Conservation (phyloP, 2,797 vertebrate genomes). For the Rhynchotus rufescens region DNA sequence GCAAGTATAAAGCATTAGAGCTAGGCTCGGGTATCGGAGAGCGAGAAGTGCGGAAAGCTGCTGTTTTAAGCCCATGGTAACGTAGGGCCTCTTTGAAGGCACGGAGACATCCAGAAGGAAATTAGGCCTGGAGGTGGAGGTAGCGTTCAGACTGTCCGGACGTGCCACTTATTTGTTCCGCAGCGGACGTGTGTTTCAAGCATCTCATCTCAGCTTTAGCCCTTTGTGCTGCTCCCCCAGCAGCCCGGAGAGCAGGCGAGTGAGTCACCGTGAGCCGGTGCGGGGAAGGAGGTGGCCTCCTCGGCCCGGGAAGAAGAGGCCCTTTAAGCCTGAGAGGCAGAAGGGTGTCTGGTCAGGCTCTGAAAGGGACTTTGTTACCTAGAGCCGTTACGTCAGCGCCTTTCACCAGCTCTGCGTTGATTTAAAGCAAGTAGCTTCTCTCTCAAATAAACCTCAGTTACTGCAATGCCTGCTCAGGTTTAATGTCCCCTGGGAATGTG, state of each 20-base stretch:
- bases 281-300: rapidly evolving
- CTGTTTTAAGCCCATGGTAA: constrained; percentile 7
- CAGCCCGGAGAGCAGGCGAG: not conserved
- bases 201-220: not conserved
- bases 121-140: not conserved
- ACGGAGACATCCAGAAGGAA: not conserved
- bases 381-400: constrained; percentile 16
- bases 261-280: not conserved
- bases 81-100: not conserved
- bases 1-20: not conserved
- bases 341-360: constrained; percentile 17
- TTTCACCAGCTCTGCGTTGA: constrained; percentile 39
- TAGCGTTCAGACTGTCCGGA: not conserved
- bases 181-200: not conserved
- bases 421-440: constrained; percentile 55
- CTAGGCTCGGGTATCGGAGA: not conserved
- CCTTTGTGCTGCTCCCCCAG: not conserved
- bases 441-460: constrained; percentile 32
- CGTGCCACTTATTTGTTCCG: not conserved
- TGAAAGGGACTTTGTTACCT: constrained; percentile 61
- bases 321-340: constrained; percentile 1
- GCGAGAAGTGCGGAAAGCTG: not conserved
- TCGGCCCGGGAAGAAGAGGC: not conserved
- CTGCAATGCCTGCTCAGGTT: not conserved
- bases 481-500: not conserved